Evolutionary conservation across 2,888 invertebrate species (phyloP).

Genomic region (Philonicus albiceps): DNA sequence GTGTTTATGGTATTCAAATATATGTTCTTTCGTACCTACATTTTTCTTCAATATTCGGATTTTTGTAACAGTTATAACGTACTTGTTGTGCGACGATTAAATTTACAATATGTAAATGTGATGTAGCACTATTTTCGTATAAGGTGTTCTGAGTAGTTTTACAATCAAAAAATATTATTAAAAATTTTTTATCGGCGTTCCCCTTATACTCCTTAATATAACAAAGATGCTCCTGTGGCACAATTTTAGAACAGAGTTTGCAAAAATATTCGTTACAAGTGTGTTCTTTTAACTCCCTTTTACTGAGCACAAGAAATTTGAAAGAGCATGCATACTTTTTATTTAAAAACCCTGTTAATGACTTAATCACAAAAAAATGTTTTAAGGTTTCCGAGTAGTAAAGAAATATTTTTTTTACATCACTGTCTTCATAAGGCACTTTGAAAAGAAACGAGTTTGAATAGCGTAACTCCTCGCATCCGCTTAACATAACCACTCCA

Average conservation of each 20-base stretch:
- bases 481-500: too few species aligned
- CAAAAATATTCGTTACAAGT: too few species aligned
- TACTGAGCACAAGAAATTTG: too few species aligned
- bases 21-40: background rate
- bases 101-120: too few species aligned
- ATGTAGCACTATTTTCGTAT: too few species aligned
- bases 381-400: slow-evolving; percentile 17
- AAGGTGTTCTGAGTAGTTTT: too few species aligned
- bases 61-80: too few species aligned
- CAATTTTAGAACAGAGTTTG: too few species aligned
- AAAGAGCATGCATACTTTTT: slow-evolving; percentile 9
- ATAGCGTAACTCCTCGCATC: too few species aligned
- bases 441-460: slow-evolving; percentile 19
- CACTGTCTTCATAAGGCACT: background rate
- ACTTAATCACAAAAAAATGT: slow-evolving; percentile 24
- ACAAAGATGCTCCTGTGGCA: too few species aligned
- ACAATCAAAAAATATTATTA: background rate
- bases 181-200: background rate
- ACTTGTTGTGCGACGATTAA: too few species aligned
- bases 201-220: background rate
- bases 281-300: too few species aligned
- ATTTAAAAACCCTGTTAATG: slow-evolving; percentile 24
- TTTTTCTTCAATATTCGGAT: background rate
- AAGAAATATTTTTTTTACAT: background rate
- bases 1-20: background rate